Evolutionary conservation across 1,140 invertebrate species (phyloP), one percentile per base, ranked within the genome.

Genomic region (Penaeus chinensis): DNA sequence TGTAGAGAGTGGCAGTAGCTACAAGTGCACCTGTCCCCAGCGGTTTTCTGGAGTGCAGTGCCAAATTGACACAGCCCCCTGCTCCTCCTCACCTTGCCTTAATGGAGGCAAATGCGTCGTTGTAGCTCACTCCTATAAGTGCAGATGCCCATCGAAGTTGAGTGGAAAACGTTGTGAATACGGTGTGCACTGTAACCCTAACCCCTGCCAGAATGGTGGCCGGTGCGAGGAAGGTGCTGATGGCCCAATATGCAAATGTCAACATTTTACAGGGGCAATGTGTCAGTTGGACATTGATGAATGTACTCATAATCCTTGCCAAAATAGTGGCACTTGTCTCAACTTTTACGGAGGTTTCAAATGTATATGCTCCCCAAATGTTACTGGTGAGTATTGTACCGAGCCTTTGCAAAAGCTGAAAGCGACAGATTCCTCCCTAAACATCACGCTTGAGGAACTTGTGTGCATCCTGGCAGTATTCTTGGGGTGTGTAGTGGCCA

Each of bases 31-130:
- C 7, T 99, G 97, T 92, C 95, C 95, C 91, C 93, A 94, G 1
- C 93, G 97, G 82, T 99, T 96, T 92, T 93, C 94, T 4, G 98
- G 98, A 3, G 90, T 93, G 1, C 93, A 94, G 27, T 99, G 98
- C 93, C 96, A 98, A 92, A 93, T 96, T 19, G 97, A 99, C 92
- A 94, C 94, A 10, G 96, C 98, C 92, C 97, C 98, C 3, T 99
- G 98, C 92, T 96, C 95, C 0, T 96, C 96, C 22, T 95, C 94
- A 18, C 98, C 98, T 0, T 99, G 98, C 92, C 94, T 98, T 7
- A 96, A 97, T 90, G 93, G 93, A 27, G 93, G 93, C 16, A 92
- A 91, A 60, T 94, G 94, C 91, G 90, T 92, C 78, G 93, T 92
- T 89, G 82, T 92, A 19, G 84, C 87, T n/a, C 90, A 91, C 77